Evolutionary conservation across 2,888 invertebrate genomes (phyloP).

Genomic region (Drosophila neotestacea): DNA sequence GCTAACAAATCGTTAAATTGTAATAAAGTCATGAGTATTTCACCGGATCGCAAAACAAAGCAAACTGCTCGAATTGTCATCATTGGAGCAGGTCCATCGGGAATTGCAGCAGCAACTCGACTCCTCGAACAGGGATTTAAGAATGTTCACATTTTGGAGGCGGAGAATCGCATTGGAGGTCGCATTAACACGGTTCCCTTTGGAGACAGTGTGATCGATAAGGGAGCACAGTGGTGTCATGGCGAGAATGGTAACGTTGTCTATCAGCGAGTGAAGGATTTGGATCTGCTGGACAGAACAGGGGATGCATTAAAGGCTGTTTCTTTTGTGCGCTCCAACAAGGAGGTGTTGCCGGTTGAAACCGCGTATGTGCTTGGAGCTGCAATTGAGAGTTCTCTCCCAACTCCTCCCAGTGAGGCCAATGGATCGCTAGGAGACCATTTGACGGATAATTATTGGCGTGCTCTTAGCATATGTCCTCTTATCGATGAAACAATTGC

Average conservation of each 20-base stretch:
- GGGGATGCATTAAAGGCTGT: slow-evolving; percentile 65
- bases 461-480: slow-evolving; percentile 53
- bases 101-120: slow-evolving; percentile 84
- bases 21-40: slow-evolving; percentile 23
- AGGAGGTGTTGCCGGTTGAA: slow-evolving; percentile 81
- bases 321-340: slow-evolving; percentile 81
- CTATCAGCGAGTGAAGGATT: slow-evolving; percentile 86
- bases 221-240: slow-evolving; percentile 91
- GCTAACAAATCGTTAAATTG: slow-evolving; percentile 5
- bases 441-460: slow-evolving; percentile 75
- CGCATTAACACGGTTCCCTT: slow-evolving; percentile 87
- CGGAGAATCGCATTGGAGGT: slow-evolving; percentile 88
- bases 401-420: slow-evolving; percentile 38
- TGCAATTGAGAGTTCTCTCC: slow-evolving; percentile 35
- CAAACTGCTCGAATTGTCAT: slow-evolving; percentile 80
- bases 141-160: slow-evolving; percentile 87
- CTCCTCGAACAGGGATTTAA: slow-evolving; percentile 84
- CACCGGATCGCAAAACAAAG: slow-evolving; percentile 37
- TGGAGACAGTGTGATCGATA: slow-evolving; percentile 88
- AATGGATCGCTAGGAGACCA: slow-evolving; percentile 83
- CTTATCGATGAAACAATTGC: slow-evolving; percentile 83
- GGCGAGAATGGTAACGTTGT: slow-evolving; percentile 88
- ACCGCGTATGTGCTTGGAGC: slow-evolving; percentile 64
- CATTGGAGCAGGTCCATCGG: slow-evolving; percentile 84
- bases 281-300: slow-evolving; percentile 74